Evolutionary conservation across 2,113 vertebrate genomes (phyloP).

Genomic region (Cyanocitta stelleri): DNA sequence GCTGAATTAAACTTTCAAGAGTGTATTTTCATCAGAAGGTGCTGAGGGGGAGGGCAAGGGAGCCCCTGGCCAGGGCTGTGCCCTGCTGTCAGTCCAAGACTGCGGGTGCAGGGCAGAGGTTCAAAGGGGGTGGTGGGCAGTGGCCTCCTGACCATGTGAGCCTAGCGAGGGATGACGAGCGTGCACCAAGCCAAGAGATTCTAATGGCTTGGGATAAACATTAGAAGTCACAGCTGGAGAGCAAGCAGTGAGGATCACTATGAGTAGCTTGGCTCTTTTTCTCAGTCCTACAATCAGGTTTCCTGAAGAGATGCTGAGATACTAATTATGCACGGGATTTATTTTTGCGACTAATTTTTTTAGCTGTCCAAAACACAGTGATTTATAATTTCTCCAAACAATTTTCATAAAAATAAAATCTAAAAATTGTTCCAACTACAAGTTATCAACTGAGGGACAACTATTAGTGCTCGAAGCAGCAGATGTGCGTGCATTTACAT

Average conservation of each 20-base stretch:
- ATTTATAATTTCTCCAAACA: neutral
- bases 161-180: fast-evolving
- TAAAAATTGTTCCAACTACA: neutral
- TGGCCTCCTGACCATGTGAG: neutral
- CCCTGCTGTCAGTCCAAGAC: neutral
- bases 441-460: neutral
- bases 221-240: conserved; percentile 5
- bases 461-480: neutral
- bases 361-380: neutral
- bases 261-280: neutral
- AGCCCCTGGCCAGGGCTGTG: neutral
- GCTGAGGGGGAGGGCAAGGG: neutral
- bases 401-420: conserved; percentile 8
- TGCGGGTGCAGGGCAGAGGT: neutral
- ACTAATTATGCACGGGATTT: neutral
- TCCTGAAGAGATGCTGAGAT: neutral
- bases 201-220: neutral
- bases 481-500: neutral
- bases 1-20: neutral
- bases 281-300: conserved; percentile 1
- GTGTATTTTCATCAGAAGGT: neutral
- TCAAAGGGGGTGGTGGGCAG: neutral
- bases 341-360: conserved; percentile 25
- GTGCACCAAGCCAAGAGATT: neutral
- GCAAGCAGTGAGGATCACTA: neutral